phyloP scores from a whole-genome alignment of 1,140 invertebrate genomes.

The Epicauta chinensis region DNA sequence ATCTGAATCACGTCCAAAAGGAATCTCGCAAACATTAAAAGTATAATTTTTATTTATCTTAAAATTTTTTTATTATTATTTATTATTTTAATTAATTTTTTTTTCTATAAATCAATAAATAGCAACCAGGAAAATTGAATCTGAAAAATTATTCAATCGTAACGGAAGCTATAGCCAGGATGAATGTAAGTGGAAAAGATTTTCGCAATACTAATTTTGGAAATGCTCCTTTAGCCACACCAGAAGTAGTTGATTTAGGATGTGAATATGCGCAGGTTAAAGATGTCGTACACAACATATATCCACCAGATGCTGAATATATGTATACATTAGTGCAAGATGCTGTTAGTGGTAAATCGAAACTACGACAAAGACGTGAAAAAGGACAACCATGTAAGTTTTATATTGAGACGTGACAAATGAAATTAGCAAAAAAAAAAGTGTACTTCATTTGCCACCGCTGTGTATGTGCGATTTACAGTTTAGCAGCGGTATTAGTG shows the following conservation, averaged over 20 bases:
- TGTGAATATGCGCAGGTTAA: constrained; percentile 62
- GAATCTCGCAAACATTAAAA: constrained; percentile 75
- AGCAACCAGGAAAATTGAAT: constrained; percentile 85
- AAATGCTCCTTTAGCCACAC: constrained; percentile 72
- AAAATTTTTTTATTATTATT: constrained; percentile 30
- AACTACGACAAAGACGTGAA: constrained; percentile 54
- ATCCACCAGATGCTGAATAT: constrained; percentile 49
- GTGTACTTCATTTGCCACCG: too few relatives aligned
- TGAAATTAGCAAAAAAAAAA: too few relatives aligned
- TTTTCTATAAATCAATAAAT: background rate
- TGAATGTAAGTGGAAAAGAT: constrained; percentile 61
- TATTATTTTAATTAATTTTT: constrained; percentile 24
- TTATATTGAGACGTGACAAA: too few relatives aligned
- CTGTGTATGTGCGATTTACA: too few relatives aligned
- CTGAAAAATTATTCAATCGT: constrained; percentile 84
- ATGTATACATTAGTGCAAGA: constrained; percentile 58
- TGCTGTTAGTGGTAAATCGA: constrained; percentile 55
- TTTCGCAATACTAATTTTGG: constrained; percentile 47
- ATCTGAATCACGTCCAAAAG: constrained; percentile 60
- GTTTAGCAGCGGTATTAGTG: constrained; percentile 40
- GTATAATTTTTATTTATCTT: too few relatives aligned
- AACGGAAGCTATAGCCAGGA: constrained; percentile 74
- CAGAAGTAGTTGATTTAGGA: constrained; percentile 71
- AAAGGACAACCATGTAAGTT: constrained; percentile 58
- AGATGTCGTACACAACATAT: constrained; percentile 56